Conservation (phyloP, 2,888 invertebrate genomes). For the Rhagonycha lutea region DNA sequence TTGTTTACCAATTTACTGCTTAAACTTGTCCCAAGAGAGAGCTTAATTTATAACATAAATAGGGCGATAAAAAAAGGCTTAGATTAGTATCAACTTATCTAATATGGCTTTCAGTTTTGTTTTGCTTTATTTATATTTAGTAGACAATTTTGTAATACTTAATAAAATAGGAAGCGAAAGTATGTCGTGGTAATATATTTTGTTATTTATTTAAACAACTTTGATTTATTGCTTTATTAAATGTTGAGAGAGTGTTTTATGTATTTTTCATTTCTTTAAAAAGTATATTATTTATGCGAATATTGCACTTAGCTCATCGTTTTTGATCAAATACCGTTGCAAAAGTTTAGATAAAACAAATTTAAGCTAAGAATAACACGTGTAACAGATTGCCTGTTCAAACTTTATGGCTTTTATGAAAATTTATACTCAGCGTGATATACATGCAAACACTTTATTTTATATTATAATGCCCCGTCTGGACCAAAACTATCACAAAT, state of each 20-base stretch:
- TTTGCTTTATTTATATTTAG: neutral
- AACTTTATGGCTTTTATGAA: conserved; percentile 21
- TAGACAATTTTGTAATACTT: neutral
- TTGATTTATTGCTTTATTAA: neutral
- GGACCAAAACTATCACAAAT: neutral
- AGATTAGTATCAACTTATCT: neutral
- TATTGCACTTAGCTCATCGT: conserved; percentile 1
- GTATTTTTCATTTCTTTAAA: neutral
- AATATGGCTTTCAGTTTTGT: neutral
- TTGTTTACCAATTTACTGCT: conserved; percentile 14
- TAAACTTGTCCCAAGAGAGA: conserved; percentile 13
- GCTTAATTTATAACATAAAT: conserved; percentile 18
- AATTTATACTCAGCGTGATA: conserved; percentile 11
- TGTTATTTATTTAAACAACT: neutral
- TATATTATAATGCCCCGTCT: neutral
- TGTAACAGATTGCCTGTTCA: conserved; percentile 20
- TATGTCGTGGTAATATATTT: neutral
- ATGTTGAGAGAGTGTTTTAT: neutral
- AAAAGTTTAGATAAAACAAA: conserved; percentile 13
- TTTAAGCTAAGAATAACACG: conserved; percentile 16
- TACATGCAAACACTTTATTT: conserved; percentile 17
- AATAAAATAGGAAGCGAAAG: neutral
- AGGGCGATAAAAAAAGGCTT: conserved; percentile 16
- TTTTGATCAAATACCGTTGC: conserved; percentile 9
- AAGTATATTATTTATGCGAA: neutral